Base-by-base conservation (phyloP, 2,113 vertebrate genomes). In the Phoxinus phoxinus region DNA sequence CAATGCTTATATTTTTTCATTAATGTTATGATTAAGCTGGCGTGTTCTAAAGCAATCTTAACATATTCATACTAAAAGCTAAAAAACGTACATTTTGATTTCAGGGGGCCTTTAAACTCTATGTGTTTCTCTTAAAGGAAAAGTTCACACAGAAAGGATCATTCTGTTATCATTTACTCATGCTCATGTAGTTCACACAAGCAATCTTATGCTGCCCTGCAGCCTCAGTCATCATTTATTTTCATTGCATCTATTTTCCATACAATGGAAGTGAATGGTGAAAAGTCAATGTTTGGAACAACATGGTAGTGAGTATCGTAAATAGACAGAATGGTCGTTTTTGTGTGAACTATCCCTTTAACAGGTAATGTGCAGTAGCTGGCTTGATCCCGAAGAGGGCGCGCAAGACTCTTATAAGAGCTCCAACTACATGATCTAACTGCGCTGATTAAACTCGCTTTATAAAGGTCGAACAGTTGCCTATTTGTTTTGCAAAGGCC, bases 401-500 rank as follows among this genome's bases (percentile, higher is more conserved):
- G 80, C 19, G 19, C 27, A 71, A 82, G 63, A 82, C 80, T 65
- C 44, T 21, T 46, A 82, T 27, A 63, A 81, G 30, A n/a, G 11
- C n/a, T n/a, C n/a, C n/a, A n/a, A 58, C 32, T 37, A 27, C 1
- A 27, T 61, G 3, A 79, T 37, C 53, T 21, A 27, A 37, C 51
- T 12, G 7, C 23, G 17, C 51, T 32, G 13, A 41, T 3, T 3
- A 59, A 3, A 21, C 11, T 41, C 35, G 21, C 17, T 58, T 37
- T 23, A 59, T 32, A 23, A 58, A 58, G 6, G 35, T 59, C 41
- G 35, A 41, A 79, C 19, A 25, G 32, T 15, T 41, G 35, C 2
- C 17, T 58, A 7, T 78, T 78, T 37, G 58, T 58, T 58, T 74
- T 23, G 23, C 44, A 13, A 15, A 74, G 21, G 7, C 4, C 17